Evolutionary conservation across 1,140 invertebrate species (phyloP).

Genomic region (Drepana arcuata): DNA sequence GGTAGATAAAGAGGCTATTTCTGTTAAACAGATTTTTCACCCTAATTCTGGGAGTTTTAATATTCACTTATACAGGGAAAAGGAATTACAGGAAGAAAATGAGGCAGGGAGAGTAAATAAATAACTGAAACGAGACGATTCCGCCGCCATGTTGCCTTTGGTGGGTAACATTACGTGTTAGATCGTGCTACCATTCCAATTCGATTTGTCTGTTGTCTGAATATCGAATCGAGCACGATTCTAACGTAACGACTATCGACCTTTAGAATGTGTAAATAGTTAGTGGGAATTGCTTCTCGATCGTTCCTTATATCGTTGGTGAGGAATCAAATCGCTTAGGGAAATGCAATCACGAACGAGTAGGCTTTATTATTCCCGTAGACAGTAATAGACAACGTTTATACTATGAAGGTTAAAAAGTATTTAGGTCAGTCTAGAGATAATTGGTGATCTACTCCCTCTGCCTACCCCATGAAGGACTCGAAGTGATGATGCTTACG

Average conservation of each 20-base stretch:
- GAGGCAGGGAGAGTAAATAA: slow-evolving; percentile 61
- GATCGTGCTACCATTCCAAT: slow-evolving; percentile 41
- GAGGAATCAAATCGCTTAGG: no score
- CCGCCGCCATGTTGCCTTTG: slow-evolving; percentile 36
- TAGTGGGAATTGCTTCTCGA: slow-evolving; percentile 13
- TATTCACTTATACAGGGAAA: slow-evolving; percentile 64
- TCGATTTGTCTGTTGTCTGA: slow-evolving; percentile 48
- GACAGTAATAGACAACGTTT: no score
- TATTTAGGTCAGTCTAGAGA: no score
- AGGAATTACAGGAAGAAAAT: slow-evolving; percentile 65
- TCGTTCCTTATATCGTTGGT: no score
- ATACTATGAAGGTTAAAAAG: no score
- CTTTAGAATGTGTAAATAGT: slow-evolving; percentile 48
- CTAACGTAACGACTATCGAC: slow-evolving; percentile 25
- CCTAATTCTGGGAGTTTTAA: slow-evolving; percentile 59
- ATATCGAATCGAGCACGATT: slow-evolving; percentile 23
- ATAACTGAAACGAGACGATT: slow-evolving; percentile 30
- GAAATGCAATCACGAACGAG: no score
- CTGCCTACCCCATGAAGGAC: no score
- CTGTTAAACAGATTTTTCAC: slow-evolving; percentile 12
- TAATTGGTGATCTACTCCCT: no score
- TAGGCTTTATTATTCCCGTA: no score
- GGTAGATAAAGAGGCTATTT: slow-evolving; percentile 17
- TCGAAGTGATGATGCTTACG: no score
- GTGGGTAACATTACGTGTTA: slow-evolving; percentile 56